Evolutionary conservation across 2,888 invertebrate genomes (phyloP).

Genomic region (Rhorus exstirpatorius): DNA sequence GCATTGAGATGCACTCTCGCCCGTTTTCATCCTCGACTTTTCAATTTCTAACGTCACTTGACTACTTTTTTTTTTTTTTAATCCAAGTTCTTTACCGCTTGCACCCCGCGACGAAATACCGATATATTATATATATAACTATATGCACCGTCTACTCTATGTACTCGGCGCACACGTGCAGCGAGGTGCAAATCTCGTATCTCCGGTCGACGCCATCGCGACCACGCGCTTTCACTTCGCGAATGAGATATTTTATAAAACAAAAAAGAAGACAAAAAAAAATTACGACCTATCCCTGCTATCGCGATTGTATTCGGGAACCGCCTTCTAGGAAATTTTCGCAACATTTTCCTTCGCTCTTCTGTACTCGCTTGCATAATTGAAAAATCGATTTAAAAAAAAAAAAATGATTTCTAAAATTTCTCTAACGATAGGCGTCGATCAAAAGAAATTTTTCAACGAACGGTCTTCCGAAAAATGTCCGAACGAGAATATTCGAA

Average conservation of each 20-base stretch:
- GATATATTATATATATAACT: too few species aligned
- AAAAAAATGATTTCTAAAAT: too few species aligned
- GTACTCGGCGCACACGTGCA: conserved; percentile 41
- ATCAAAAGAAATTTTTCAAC: neutral
- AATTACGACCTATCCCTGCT: conserved; percentile 31
- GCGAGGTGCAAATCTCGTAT: conserved; percentile 59
- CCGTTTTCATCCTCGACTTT: conserved; percentile 19
- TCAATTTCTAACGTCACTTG: neutral
- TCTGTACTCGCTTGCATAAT: too few species aligned
- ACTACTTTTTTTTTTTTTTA: conserved; percentile 3
- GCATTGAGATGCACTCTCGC: conserved; percentile 8
- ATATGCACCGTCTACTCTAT: neutral
- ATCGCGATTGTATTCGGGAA: conserved; percentile 20
- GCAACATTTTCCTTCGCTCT: neutral
- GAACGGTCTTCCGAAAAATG: too few species aligned
- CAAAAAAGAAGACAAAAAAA: conserved; percentile 27
- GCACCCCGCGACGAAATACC: neutral
- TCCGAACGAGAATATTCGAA: too few species aligned
- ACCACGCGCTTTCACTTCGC: conserved; percentile 61
- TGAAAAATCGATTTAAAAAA: neutral
- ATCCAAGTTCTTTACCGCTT: neutral
- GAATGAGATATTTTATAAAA: conserved; percentile 45
- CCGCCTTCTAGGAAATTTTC: neutral
- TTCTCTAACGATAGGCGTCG: too few species aligned
- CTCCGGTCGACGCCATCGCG: conserved; percentile 56